Base-by-base conservation (phyloP, 2,797 vertebrate genomes). In the Pseudomugil gertrudae region DNA sequence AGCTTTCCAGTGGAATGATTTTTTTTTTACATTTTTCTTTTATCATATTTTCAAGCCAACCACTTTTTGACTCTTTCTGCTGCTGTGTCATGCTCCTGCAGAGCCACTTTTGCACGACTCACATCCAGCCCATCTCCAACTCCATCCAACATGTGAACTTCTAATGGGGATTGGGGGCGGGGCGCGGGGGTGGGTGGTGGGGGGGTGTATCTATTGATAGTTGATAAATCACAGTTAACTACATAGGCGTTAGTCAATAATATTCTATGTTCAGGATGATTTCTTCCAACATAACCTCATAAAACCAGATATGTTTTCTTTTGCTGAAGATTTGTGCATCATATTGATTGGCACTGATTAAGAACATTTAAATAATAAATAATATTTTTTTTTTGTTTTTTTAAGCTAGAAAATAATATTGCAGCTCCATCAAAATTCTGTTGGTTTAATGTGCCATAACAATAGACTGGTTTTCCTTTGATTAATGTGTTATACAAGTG, bases 391-490 rank as follows among this genome's bases (percentile, higher is more conserved):
- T n/a, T n/a, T n/a, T n/a, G 47, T 45, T 19, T 32, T 45, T 45
- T 15, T 30, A 17, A 21, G 19, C 13, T 27, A 57, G 13, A 50
- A 2, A 61, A 14, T 57, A 5, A 43, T 14, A 24, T 14, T 26
- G 21, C 38, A 62, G n/a, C 26, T 23, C 7, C n/a, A 15, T 23
- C 43, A 43, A 13, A 29, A n/a, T 27, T 21, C 17, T 57, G 40
- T 38, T 26, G 45, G 58, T 59, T 47, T 66, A 33, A 62, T 74
- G 21, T 35, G 52, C 50, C 24, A 36, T 32, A 0, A 47, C 19
- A 48, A 51, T 69, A 30, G 10, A n/a, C 17, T 4, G 2, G 69
- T 66, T 27, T 9, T 51, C 30, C 32, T 66, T 60, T 5, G 21
- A 26, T 3, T 33, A 19, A 45, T 35, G 17, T 57, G 11, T 23